phyloP scores from a whole-genome alignment of 2,797 vertebrate species.

The Acrocephalus scirpaceus region DNA sequence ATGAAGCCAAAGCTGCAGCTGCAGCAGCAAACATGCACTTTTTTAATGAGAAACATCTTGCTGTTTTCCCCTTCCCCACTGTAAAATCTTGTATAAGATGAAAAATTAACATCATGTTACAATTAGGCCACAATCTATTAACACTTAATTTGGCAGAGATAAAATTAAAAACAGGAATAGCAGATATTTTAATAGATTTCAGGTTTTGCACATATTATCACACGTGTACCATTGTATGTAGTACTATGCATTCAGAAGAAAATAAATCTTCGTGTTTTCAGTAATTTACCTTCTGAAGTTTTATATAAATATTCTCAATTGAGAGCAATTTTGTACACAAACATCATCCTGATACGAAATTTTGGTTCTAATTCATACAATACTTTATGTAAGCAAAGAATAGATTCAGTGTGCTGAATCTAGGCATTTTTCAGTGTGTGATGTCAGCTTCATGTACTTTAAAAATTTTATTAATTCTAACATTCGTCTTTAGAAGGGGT shows the following conservation, averaged over 20 bases:
- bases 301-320: background rate
- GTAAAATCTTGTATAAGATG: background rate
- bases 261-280: background rate
- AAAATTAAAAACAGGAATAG: background rate
- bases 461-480: background rate
- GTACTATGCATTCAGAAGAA: background rate
- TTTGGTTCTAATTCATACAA: background rate
- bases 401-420: background rate
- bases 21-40: slow-evolving; percentile 34
- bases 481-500: background rate
- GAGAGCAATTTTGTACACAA: background rate
- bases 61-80: background rate
- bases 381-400: background rate
- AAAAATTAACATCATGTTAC: background rate
- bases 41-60: slow-evolving; percentile 48
- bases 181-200: background rate
- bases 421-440: background rate
- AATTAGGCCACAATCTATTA: background rate
- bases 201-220: background rate
- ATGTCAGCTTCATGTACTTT: background rate
- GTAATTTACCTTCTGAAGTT: background rate
- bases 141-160: background rate
- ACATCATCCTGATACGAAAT: background rate
- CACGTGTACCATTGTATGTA: no score
- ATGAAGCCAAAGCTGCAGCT: slow-evolving; percentile 64